Percentiles rank a stretch among this genome's conserved stretches.
phyloP scores from a whole-genome alignment of 2,888 invertebrate species.

The Acholoe squamosa region DNA sequence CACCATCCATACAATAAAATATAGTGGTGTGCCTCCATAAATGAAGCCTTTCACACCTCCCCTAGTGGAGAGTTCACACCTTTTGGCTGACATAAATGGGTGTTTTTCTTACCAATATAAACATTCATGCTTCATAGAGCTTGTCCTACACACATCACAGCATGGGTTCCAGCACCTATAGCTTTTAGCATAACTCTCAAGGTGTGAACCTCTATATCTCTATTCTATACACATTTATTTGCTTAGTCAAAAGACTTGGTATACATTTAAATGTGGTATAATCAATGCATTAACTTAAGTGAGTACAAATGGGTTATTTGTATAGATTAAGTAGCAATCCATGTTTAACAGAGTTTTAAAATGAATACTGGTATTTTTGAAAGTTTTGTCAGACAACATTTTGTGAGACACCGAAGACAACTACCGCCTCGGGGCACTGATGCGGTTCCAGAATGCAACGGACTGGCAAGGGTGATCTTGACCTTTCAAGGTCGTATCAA shows the following conservation, averaged over 20 bases:
- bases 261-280: no score
- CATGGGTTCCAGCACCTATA: no score
- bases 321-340: neutral
- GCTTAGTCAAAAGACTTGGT: no score
- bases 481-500: slow-evolving; percentile 49
- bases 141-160: neutral
- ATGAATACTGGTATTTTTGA: neutral
- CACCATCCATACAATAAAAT: no score
- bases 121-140: neutral
- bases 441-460: slow-evolving; percentile 8
- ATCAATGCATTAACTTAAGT: no score
- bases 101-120: slow-evolving; percentile 50
- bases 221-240: no score
- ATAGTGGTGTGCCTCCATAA: neutral
- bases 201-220: no score
- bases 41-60: slow-evolving; percentile 39
- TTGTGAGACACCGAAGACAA: neutral
- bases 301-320: no score
- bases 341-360: neutral
- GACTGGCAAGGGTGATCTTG: slow-evolving; percentile 8
- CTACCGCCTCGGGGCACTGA: neutral
- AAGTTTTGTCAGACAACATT: neutral
- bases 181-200: no score
- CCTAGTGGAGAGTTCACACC: slow-evolving; percentile 3
- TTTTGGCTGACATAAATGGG: neutral